Evolutionary conservation across 2,113 vertebrate genomes (phyloP), one percentile per base, ranked within the genome.

Genomic region (Poeciliopsis prolifica): DNA sequence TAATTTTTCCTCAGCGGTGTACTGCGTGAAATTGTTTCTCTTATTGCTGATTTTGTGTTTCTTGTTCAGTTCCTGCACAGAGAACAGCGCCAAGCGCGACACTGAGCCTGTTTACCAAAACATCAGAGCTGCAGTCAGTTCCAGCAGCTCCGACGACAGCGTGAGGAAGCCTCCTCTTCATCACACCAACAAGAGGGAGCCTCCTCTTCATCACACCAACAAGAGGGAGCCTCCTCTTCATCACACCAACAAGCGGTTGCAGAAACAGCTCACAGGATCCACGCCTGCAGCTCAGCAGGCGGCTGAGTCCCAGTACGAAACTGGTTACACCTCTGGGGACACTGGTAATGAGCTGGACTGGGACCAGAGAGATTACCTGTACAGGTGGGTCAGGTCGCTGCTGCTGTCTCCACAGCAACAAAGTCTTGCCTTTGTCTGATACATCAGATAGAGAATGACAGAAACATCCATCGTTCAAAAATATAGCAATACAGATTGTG

Each of bases 261-360:
- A 63, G 7, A 79, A 44, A 8, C 31, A 26, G 10, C 51, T 58
- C 9, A 64, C 5, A 12, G 58, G 61, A 63, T 28, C 35, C 8
- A 8, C 30, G 3, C 66, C 77, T 0, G 86, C 75, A 70, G 73
- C 84, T 0, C 92, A 84, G 28, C 88, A 89, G 65, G 89, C 87
- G 0, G 22, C 78, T 3, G 94, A 95, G 68, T 94, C 91, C 12
- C 95, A 94, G 76, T 94, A 92, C 17, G 95, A 96, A 87, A 96
- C 94, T 0, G 95, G 95, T 31, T 95, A 95, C 82, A 95, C 94
- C 62, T 95, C 95, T 0, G 96, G 92, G 63, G 95, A 96, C 72
- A 95, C 94, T 0, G 87, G 92, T 0, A 93, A 94, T 0, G 95
- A 96, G 72, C 83, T 90, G 74, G 92, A 95, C 72, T 72, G 19